A percentile compares a stretch with the other conserved stretches of the same genome.
Conservation (phyloP, 2,113 vertebrate genomes). For the Colistium nudipinnis region DNA sequence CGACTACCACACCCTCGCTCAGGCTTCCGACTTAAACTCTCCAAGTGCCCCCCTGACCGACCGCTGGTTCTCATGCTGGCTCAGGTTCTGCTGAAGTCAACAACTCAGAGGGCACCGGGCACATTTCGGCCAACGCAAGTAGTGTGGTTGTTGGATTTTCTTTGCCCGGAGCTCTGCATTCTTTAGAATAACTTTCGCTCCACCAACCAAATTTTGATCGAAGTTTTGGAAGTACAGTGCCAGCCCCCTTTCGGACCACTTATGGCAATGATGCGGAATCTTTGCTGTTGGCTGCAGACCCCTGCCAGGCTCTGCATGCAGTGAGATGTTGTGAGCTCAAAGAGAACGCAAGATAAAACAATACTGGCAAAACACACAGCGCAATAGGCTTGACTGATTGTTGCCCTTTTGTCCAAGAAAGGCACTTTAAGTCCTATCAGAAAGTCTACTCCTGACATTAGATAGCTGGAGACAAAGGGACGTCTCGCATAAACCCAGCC, state of each 20-base stretch:
- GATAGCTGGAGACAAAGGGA: not conserved
- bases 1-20: conserved; percentile 47
- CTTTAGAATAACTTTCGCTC: conserved; percentile 10
- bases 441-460: not conserved
- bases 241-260: not conserved
- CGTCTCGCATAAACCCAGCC: not conserved
- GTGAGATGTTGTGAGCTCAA: not conserved
- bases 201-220: not conserved
- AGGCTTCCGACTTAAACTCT: conserved; percentile 12
- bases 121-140: conserved; percentile 13
- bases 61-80: conserved; percentile 24
- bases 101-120: conserved; percentile 9
- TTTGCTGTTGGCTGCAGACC: not conserved
- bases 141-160: conserved; percentile 23
- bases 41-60: conserved; percentile 22
- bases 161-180: conserved; percentile 34
- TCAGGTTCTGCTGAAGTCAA: conserved; percentile 56
- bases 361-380: not conserved
- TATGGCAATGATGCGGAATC: not conserved
- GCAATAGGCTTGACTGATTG: not conserved
- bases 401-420: not conserved
- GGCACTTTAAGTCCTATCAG: not conserved
- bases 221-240: conserved; percentile 7
- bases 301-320: conserved; percentile 2
- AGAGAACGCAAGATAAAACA: not conserved